These are phyloP conservation scores for Macrophya annulata DNA, from an alignment of 2,888 invertebrate genomes.

Conservation along the genomic window DNA sequence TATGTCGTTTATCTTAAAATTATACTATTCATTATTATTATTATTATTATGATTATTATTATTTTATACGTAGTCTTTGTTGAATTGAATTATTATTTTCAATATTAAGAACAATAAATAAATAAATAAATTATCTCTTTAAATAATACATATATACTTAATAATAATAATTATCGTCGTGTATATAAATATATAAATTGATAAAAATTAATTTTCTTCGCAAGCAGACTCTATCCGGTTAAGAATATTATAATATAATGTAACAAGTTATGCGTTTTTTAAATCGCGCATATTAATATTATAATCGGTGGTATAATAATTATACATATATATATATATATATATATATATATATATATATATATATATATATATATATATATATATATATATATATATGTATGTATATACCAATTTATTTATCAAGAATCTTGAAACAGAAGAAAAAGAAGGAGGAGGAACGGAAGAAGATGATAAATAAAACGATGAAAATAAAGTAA, in stretches of 20 bases:
- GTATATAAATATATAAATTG: not conserved
- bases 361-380: no score
- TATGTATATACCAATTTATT: slow-evolving; percentile 56
- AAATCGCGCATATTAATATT: not conserved
- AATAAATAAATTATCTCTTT: not conserved
- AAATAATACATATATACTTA: not conserved
- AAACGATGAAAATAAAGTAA: slow-evolving; percentile 26
- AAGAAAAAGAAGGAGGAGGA: slow-evolving; percentile 46
- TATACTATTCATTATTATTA: not conserved
- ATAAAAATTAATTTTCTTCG: not conserved
- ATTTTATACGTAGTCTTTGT: not conserved
- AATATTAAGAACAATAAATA: not conserved
- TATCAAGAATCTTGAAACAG: not conserved
- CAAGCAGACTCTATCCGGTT: not conserved
- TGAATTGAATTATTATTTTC: not conserved
- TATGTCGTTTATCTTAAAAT: not conserved
- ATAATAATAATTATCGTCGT: not conserved
- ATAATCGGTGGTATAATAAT: not conserved
- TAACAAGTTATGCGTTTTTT: not conserved
- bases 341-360: no score
- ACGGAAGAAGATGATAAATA: slow-evolving; percentile 50
- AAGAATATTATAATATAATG: not conserved
- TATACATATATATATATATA: no score
- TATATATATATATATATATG: no score
- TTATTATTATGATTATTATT: not conserved